Base-by-base conservation (phyloP, 1,140 invertebrate species). In the Camponotus pennsylvanicus region DNA sequence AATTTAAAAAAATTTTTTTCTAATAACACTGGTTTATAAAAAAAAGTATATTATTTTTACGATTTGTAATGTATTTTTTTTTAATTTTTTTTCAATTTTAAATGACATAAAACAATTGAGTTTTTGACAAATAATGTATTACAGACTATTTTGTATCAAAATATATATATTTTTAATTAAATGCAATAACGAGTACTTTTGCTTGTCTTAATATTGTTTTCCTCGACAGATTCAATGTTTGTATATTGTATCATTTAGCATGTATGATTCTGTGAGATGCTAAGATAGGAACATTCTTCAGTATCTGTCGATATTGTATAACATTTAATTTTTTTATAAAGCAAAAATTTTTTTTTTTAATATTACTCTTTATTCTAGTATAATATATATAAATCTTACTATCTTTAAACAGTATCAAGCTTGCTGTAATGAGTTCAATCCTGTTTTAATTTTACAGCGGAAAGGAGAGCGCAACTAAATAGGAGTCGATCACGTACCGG, bases 401-500 rank as follows among this genome's bases (percentile, higher is more conserved):
- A 42, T 57, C 13, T 11, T 45, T 18, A 0, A 57, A 37, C 34
- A 32, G 32, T 42, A 37, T 76, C 15, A 32, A 67, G 42, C 21
- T 4, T 49, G 49, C 32, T 64, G 8, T 69, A 77, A 77, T 42
- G 59, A 76, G 70, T 71, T 84, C 57, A 76, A 78, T 75, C 55
- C 15, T 69, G 61, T 71, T 63, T 91, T 77, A 70, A 67, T 92
- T 96, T 95, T 95, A 55, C 93, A 98, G 98, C 98, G 93, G 98
- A 98, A 95, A 96, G 98, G 94, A 96, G 98, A 93, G 98, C 98
- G 21, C 98, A 98, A 94, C 94, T 98, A 83, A 98, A 98, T 93
- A 95, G 98, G 88, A 98, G 98, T 91, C 95, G 98, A 85, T 98
- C 98, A 7, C 95, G 98, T 88, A 97, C 97, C 57, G 97, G 97